Base-by-base conservation (phyloP, 1,140 invertebrate species). In the Aphaenogaster rudis region DNA sequence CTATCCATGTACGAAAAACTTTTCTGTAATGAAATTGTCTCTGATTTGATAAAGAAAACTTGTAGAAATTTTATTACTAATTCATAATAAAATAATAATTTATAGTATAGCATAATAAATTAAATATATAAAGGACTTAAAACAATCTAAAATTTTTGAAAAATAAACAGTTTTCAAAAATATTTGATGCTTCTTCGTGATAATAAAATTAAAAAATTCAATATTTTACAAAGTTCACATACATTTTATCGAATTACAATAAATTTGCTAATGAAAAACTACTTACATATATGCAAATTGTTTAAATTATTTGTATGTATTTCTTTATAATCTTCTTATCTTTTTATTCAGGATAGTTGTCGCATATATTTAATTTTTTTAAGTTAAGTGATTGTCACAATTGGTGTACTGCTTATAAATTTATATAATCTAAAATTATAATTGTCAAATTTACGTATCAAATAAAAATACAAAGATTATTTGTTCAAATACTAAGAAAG, bases 11-110 rank as follows among this genome's bases (percentile, higher is more conserved):
- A 8, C 13, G 15, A 48, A 79, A 48, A 9, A 33, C 6, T 63
- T 33, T 63, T 9, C 74, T 59, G 28, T 59, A 77, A 77, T 7
- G 21, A 77, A 77, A 63, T 33, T 42, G 17, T 76, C 33, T 2
- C 5, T 77, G 21, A 17, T 21, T 33, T 45, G 21, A 17, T 77
- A 13, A 61, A 36, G 52, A n/a, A 42, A 39, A 7, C 7, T 33
- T 36, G 15, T 33, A 57, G 2, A 39, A 57, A 74, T 54, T 39
- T 74, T n/a, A 8, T 9, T 67, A 17, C 4, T 39, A 6, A 17
- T 15, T 42, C 4, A 28, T 3, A 57, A 69, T 45, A 21, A 28
- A 5, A 21, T 50, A 69, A 45, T 64, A 39, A 64, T 66, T 11
- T 59, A 48, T 28, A 21, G 33, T 69, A 28, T 13, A 69, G 9